phyloP scores from a whole-genome alignment of 2,888 invertebrate species.

The Volucella bombylans region DNA sequence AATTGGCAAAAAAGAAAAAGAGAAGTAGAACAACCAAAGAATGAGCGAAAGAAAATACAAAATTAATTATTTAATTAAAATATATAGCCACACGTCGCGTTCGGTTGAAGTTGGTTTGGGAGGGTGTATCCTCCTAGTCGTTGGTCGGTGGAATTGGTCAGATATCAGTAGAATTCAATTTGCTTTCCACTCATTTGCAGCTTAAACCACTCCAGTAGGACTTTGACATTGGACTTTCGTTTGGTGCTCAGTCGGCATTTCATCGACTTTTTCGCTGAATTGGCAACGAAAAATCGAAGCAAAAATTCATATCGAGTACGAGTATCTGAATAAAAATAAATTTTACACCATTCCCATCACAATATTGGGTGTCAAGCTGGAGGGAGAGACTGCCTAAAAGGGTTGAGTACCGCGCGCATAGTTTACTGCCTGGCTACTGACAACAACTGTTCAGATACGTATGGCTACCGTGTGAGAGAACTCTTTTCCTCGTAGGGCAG shows the following conservation, averaged over 20 bases:
- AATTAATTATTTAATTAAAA: slow-evolving; percentile 60
- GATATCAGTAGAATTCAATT: slow-evolving; percentile 13
- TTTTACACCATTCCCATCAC: slow-evolving; percentile 2
- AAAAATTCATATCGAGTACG: slow-evolving; percentile 31
- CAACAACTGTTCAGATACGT: no score
- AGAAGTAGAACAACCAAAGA: neutral
- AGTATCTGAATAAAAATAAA: slow-evolving; percentile 17
- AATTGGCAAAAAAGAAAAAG: slow-evolving; percentile 28
- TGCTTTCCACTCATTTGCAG: slow-evolving; percentile 20
- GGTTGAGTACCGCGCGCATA: slow-evolving; percentile 25
- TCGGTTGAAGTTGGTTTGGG: neutral
- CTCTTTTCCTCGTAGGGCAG: slow-evolving; percentile 4
- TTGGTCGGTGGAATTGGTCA: no score
- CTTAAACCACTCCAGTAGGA: slow-evolving; percentile 22
- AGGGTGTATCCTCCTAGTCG: slow-evolving; percentile 33
- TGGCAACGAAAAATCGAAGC: slow-evolving; percentile 1
- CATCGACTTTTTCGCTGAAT: slow-evolving; percentile 32
- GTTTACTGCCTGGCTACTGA: neutral
- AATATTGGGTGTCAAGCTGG: slow-evolving; percentile 1
- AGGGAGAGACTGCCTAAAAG: neutral
- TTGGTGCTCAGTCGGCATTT: neutral
- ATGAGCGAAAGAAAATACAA: slow-evolving; percentile 8
- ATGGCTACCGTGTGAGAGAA: slow-evolving; percentile 45
- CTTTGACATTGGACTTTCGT: slow-evolving; percentile 33
- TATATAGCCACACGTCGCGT: slow-evolving; percentile 3